Conservation (phyloP, 2,113 vertebrate genomes). For the Paracanthobrama guichenoti region DNA sequence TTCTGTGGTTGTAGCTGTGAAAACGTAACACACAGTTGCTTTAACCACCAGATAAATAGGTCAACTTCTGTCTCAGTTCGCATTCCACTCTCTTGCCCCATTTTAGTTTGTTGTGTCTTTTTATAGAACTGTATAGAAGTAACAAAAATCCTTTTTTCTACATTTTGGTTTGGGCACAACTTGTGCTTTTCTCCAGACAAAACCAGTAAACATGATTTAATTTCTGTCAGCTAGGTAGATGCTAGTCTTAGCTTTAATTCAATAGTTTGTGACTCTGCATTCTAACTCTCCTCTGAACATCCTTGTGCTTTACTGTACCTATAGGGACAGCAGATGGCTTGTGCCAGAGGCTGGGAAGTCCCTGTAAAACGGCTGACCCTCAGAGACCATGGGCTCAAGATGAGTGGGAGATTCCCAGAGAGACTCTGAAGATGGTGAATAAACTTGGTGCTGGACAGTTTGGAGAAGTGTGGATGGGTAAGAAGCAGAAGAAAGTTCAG, state of each 20-base stretch:
- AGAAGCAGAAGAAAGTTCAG: constrained; percentile 63
- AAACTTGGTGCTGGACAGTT: constrained; percentile 95
- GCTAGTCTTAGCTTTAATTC: background rate
- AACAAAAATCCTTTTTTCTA: background rate
- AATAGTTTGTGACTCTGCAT: background rate
- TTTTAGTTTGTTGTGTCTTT: constrained; percentile 23
- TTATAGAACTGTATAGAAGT: background rate
- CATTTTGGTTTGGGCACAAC: background rate
- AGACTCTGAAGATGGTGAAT: constrained; percentile 85
- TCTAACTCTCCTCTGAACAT: background rate
- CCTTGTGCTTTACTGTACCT: background rate
- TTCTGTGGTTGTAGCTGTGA: constrained; percentile 59
- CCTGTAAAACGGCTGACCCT: constrained; percentile 75
- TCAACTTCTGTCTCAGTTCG: background rate
- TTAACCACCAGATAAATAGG: constrained; percentile 60
- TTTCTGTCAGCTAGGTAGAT: background rate
- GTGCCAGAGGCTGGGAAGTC: constrained; percentile 82
- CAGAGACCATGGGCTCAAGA: constrained; percentile 86
- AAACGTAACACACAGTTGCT: constrained; percentile 10
- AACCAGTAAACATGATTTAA: background rate
- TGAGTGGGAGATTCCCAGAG: constrained; percentile 94
- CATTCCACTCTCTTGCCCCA: background rate
- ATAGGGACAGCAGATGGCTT: constrained; percentile 85
- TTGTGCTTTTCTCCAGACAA: background rate
- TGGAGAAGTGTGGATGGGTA: constrained; percentile 99